Percentiles rank a stretch among this genome's conserved stretches.
Conservation (phyloP, 2,797 vertebrate genomes). For the Decapterus maruadsi region DNA sequence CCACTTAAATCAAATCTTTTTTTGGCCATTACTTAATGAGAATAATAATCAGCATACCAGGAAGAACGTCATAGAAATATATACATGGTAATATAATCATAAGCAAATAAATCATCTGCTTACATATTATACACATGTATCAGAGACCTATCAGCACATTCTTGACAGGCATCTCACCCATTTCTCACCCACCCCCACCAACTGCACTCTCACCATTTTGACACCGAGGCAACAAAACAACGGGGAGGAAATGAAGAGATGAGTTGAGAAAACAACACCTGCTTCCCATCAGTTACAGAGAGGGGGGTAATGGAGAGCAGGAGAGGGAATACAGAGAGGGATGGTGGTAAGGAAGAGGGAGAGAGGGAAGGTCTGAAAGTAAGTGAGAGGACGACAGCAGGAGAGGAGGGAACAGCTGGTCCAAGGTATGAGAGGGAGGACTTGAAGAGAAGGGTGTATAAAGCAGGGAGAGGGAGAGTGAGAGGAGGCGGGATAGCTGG, state of each 20-base stretch:
- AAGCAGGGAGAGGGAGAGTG: slow-evolving; percentile 7
- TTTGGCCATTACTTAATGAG: background rate
- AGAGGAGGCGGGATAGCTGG: background rate
- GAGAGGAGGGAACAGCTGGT: slow-evolving; percentile 30
- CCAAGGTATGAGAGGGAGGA: slow-evolving; percentile 10
- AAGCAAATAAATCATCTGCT: no score
- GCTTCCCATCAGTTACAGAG: slow-evolving; percentile 53
- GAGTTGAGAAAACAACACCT: slow-evolving; percentile 67
- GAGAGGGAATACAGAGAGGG: slow-evolving; percentile 1
- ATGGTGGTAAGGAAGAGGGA: background rate
- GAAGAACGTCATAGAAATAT: no score
- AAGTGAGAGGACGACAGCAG: background rate
- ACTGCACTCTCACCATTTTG: slow-evolving; percentile 32
- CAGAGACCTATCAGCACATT: background rate
- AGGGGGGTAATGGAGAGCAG: slow-evolving; percentile 1
- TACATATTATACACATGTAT: background rate
- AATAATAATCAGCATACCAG: background rate
- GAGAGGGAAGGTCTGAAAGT: slow-evolving; percentile 14
- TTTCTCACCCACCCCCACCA: slow-evolving; percentile 29
- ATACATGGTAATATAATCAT: no score
- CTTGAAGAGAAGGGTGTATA: slow-evolving; percentile 4
- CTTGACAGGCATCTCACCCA: slow-evolving; percentile 23
- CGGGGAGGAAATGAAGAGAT: slow-evolving; percentile 56
- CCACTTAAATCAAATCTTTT: background rate
- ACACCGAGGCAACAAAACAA: slow-evolving; percentile 59